These are phyloP conservation scores for Aphidius colemani DNA, from an alignment of 2,888 invertebrate species.

Conservation along the genomic window DNA sequence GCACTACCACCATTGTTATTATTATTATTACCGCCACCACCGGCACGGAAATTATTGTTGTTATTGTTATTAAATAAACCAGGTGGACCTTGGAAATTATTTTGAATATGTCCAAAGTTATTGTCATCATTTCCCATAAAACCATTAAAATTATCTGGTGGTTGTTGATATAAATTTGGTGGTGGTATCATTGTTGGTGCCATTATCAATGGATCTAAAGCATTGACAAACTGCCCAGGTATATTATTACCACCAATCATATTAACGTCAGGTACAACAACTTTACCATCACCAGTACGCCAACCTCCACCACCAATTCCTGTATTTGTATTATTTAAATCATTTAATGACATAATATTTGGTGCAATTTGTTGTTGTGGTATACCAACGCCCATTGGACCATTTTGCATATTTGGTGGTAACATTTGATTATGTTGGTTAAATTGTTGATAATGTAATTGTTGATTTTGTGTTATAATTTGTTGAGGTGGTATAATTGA, in stretches of 20 bases:
- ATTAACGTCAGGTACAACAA: conserved; percentile 52
- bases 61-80: conserved; percentile 33
- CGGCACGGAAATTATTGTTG: conserved; percentile 20
- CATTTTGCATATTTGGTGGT: conserved; percentile 36
- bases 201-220: conserved; percentile 32
- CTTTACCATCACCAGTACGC: conserved; percentile 63
- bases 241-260: conserved; percentile 50
- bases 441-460: conserved; percentile 29
- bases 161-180: conserved; percentile 48
- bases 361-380: conserved; percentile 37
- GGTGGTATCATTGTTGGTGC: conserved; percentile 61
- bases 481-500: conserved; percentile 41
- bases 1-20: conserved; percentile 51
- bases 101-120: conserved; percentile 42
- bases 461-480: conserved; percentile 14
- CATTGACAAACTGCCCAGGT: conserved; percentile 35
- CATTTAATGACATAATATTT: conserved; percentile 45
- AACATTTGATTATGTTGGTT: conserved; percentile 56
- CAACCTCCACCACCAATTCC: conserved; percentile 53
- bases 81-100: conserved; percentile 46
- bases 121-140: conserved; percentile 53
- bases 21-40: conserved; percentile 46
- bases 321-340: conserved; percentile 24
- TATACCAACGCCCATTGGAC: conserved; percentile 35
- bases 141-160: conserved; percentile 51